phyloP scores from a whole-genome alignment of 2,888 invertebrate genomes.

The Cecidostiba fungosa region DNA sequence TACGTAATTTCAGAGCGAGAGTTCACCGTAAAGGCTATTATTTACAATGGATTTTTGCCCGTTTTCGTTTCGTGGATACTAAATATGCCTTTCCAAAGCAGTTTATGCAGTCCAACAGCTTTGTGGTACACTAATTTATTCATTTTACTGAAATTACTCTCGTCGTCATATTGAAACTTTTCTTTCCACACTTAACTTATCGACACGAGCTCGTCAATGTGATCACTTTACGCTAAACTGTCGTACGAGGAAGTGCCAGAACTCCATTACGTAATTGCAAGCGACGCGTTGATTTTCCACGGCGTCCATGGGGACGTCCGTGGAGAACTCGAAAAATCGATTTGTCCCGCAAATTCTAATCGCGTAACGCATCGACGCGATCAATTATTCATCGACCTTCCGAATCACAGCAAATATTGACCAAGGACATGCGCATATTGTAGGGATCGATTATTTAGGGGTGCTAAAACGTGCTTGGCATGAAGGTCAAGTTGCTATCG shows the following conservation, averaged over 20 bases:
- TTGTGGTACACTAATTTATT: not conserved
- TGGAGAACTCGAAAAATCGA: conserved; percentile 42
- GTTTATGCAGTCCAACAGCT: not conserved
- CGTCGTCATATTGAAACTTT: not conserved
- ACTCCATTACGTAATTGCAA: conserved; percentile 42
- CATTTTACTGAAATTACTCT: not conserved
- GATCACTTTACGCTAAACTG: not conserved
- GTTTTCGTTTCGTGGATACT: not conserved
- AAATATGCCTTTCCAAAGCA: not conserved
- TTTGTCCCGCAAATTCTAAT: conserved; percentile 51
- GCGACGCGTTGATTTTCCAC: conserved; percentile 1
- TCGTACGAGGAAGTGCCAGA: not conserved
- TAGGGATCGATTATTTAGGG: conserved; percentile 75
- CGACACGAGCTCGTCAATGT: not conserved
- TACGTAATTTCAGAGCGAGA: conserved; percentile 12
- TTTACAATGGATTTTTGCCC: not conserved
- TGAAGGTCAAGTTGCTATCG: conserved; percentile 55
- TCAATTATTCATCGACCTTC: conserved; percentile 72
- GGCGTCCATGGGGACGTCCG: not conserved
- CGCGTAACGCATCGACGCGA: conserved; percentile 47
- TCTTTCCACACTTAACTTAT: not conserved
- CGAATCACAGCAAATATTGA: conserved; percentile 77
- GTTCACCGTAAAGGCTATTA: not conserved
- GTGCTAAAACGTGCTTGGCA: conserved; percentile 14
- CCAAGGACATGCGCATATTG: conserved; percentile 70